Percentiles rank a stretch among this genome's conserved stretches.
Evolutionary conservation across 1,140 invertebrate species (phyloP).

Genomic region (Eulimnadia texana): DNA sequence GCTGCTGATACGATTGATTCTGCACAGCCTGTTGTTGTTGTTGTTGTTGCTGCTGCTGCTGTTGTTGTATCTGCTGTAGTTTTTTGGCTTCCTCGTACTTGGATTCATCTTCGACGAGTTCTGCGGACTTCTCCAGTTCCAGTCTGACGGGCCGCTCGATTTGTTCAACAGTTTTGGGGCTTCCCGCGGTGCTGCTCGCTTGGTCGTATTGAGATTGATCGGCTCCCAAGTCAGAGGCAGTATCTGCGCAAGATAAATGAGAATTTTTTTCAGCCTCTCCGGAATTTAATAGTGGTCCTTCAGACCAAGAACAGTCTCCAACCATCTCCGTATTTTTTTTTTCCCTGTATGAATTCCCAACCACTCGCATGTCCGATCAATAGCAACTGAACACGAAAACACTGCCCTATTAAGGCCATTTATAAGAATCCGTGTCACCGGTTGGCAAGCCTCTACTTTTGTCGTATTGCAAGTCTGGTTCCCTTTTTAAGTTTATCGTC

Average conservation of each 20-base stretch:
- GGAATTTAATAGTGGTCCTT: neutral
- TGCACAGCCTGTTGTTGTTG: neutral
- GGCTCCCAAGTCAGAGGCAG: neutral
- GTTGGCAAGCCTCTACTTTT: no score
- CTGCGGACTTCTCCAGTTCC: neutral
- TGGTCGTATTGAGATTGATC: slow-evolving; percentile 3
- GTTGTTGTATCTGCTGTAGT: slow-evolving; percentile 10
- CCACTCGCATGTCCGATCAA: no score
- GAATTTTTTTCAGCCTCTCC: no score
- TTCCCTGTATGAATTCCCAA: no score
- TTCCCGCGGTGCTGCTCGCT: neutral
- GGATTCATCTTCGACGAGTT: neutral
- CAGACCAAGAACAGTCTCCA: no score
- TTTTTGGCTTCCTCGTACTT: neutral
- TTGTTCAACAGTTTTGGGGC: slow-evolving; percentile 1
- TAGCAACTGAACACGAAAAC: no score
- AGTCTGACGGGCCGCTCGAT: neutral
- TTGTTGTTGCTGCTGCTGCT: slow-evolving; percentile 22
- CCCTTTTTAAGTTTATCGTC: no score
- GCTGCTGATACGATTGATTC: neutral
- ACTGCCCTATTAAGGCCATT: no score
- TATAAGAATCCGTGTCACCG: no score
- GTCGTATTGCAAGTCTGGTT: no score
- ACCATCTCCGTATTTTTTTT: no score
- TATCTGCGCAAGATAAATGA: neutral